phyloP scores from a whole-genome alignment of 1,140 invertebrate genomes.

The Thaumatotibia leucotreta region DNA sequence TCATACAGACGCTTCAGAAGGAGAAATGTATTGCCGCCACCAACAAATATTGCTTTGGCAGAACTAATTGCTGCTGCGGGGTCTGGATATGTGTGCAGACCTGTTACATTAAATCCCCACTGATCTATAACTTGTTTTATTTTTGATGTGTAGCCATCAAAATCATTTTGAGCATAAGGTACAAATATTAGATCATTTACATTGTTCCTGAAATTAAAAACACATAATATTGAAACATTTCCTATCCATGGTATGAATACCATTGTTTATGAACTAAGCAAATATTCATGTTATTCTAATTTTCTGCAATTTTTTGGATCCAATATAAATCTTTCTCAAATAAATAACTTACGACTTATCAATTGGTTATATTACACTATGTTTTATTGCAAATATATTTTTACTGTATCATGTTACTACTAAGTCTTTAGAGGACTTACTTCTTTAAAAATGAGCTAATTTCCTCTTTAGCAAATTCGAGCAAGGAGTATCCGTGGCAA shows the following conservation, averaged over 20 bases:
- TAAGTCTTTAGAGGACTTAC: slow-evolving; percentile 65
- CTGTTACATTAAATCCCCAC: slow-evolving; percentile 82
- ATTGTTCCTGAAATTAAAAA: slow-evolving; percentile 76
- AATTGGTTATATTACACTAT: background rate
- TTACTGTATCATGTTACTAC: background rate
- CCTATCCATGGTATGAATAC: too few species aligned
- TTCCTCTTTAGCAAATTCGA: slow-evolving; percentile 82
- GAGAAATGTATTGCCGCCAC: slow-evolving; percentile 88
- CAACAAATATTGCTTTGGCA: slow-evolving; percentile 85
- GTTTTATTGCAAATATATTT: background rate
- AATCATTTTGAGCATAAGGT: slow-evolving; percentile 84
- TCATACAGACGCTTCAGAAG: slow-evolving; percentile 85
- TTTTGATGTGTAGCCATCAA: slow-evolving; percentile 82
- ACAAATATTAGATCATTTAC: slow-evolving; percentile 84
- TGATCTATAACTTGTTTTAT: slow-evolving; percentile 78
- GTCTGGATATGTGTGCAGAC: slow-evolving; percentile 80
- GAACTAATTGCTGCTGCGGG: slow-evolving; percentile 77
- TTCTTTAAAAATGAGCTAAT: slow-evolving; percentile 79
- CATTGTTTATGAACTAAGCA: too few species aligned
- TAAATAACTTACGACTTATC: too few species aligned
- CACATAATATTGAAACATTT: background rate
- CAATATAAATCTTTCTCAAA: too few species aligned
- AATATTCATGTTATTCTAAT: too few species aligned
- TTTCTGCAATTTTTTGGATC: too few species aligned
- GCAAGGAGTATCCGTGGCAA: slow-evolving; percentile 80